Percentiles rank a stretch among this genome's conserved stretches.
These are phyloP conservation scores for Nematolebias whitei DNA, from an alignment of 2,113 vertebrate species.

Conservation along the genomic window DNA sequence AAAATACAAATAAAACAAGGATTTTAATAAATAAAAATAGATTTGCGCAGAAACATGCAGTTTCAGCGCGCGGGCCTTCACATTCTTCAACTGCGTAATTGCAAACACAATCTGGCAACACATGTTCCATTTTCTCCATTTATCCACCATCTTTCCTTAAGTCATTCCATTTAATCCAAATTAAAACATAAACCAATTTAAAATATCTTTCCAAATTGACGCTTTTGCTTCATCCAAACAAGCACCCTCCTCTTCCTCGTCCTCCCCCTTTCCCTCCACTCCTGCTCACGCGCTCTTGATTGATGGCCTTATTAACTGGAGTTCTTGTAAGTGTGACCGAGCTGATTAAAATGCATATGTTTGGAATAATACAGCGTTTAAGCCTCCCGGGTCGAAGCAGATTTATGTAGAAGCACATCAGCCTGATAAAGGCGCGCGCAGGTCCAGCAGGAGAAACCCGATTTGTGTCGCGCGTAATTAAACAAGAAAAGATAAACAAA, in stretches of 20 bases:
- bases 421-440: slow-evolving; percentile 43
- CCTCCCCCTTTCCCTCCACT: background rate
- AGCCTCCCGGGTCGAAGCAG: slow-evolving; percentile 80
- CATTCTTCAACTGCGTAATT: background rate
- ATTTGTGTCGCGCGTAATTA: slow-evolving; percentile 33
- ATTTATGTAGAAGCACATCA: slow-evolving; percentile 78
- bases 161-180: too few species aligned
- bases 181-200: too few species aligned
- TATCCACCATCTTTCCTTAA: too few species aligned
- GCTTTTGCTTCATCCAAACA: background rate
- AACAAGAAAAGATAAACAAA: slow-evolving; percentile 37
- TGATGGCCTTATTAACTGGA: slow-evolving; percentile 99
- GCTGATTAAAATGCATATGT: slow-evolving; percentile 99
- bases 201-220: too few species aligned
- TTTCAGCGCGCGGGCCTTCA: background rate
- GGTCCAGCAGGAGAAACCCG: slow-evolving; percentile 46
- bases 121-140: too few species aligned
- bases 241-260: background rate
- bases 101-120: too few species aligned
- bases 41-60: too few species aligned
- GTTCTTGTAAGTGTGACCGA: slow-evolving; percentile 99
- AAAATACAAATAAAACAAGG: too few species aligned
- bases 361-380: slow-evolving; percentile 98
- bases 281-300: slow-evolving; percentile 80
- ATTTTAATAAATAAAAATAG: too few species aligned